phyloP scores from a whole-genome alignment of 2,113 vertebrate species.

The Salvator merianae region DNA sequence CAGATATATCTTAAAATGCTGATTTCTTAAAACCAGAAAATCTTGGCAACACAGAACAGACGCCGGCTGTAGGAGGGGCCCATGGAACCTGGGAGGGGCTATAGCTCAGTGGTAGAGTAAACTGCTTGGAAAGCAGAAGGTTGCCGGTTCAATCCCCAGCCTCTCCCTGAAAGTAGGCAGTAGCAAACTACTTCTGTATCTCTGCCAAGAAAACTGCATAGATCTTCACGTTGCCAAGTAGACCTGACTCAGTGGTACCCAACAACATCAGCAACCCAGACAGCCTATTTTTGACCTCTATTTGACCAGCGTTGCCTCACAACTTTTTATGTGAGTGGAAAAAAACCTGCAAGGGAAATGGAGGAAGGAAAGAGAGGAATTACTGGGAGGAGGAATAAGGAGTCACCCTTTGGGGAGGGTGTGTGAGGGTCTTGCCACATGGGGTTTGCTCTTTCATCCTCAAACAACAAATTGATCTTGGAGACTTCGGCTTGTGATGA shows the following conservation, averaged over 20 bases:
- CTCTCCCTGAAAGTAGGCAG: no score
- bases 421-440: background rate
- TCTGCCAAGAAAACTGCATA: no score
- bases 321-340: background rate
- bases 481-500: background rate
- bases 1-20: background rate
- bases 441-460: background rate
- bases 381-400: background rate
- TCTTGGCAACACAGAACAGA: background rate
- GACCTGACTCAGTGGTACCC: no score
- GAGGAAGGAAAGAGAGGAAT: background rate
- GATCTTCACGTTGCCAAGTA: no score
- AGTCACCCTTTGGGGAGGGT: background rate
- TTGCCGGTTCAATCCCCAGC: no score
- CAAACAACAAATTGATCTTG: background rate
- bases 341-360: no score
- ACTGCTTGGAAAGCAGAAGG: no score
- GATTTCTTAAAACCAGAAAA: background rate
- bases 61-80: background rate
- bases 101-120: no score
- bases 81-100: no score
- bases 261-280: background rate
- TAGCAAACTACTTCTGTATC: no score
- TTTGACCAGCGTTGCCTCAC: background rate
- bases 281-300: background rate